Base-by-base conservation (phyloP, 2,797 vertebrate species). In the Synanceia verrucosa region DNA sequence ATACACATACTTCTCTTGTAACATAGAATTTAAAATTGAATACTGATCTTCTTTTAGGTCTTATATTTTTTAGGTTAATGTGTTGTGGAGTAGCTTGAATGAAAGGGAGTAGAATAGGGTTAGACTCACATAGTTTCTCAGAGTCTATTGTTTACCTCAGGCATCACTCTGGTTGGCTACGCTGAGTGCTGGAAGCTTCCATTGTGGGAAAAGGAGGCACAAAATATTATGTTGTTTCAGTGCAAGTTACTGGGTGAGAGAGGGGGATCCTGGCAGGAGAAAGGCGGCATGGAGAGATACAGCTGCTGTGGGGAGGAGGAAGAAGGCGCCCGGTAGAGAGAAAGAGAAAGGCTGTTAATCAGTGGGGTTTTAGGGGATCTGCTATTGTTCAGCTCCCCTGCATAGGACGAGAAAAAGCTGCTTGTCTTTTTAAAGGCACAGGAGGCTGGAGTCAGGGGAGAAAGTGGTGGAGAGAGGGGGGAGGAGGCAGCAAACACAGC, bases 391-490 rank as follows among this genome's bases (percentile, higher is more conserved):
- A 77, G 58, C 71, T 70, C 84, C 61, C 70, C 80, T 82, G 76
- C 83, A 65, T 71, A 60, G 37, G 71, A 84, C 18, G 53, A 55
- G 68, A 79, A 87, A 82, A 88, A 82, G 89, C 88, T 85, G 90
- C 89, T 86, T 90, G 86, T 90, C 84, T 93, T 92, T 93, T 93
- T 94, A 93, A 91, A 93, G 82, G 78, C 74, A 43, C 79, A 89
- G 89, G 81, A 85, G 82, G 71, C 82, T 76, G 70, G 65, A 88
- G 81, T 84, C 47, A 47, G 78, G 86, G 87, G 86, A 82, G 78
- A 81, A 81, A 71, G 74, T 62, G 73, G 75, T 81, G 82, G 79
- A 67, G 67, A 57, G 70, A 80, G 63, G 85, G 87, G 82, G 87
- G 88, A 87, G 88, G 90, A 89, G 89, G 83, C 86, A 78, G 79